phyloP scores from a whole-genome alignment of 2,113 vertebrate genomes.

The Donacobius atricapilla region DNA sequence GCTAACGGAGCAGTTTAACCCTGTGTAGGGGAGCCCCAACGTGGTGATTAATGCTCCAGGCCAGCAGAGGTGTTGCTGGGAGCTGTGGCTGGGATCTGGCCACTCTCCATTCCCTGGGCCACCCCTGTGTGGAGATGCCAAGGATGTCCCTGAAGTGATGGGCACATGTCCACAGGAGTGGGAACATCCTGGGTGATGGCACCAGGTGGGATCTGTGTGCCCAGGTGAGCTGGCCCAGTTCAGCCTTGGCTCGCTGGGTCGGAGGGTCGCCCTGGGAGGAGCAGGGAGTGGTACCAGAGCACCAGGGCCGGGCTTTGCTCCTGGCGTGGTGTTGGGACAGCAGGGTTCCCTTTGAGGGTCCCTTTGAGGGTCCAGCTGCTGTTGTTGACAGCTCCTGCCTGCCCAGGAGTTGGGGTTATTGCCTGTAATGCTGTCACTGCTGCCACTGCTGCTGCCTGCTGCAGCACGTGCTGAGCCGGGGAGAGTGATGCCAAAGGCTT shows the following conservation, averaged over 20 bases:
- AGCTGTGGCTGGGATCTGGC: background rate
- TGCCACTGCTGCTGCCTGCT: background rate
- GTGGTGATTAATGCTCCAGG: accelerated
- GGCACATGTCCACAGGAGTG: accelerated
- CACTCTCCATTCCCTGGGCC: background rate
- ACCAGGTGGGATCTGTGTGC: background rate
- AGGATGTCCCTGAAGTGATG: accelerated
- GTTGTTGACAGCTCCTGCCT: too few species aligned
- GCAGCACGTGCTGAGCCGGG: accelerated
- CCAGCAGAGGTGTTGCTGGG: accelerated
- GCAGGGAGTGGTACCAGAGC: accelerated
- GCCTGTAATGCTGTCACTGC: background rate
- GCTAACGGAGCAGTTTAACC: background rate
- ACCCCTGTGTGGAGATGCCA: accelerated
- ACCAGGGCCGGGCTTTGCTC: background rate
- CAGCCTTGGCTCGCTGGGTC: background rate
- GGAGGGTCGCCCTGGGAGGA: background rate
- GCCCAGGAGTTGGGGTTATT: too few species aligned
- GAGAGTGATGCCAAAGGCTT: background rate
- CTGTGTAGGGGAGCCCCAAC: background rate
- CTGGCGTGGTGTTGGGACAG: accelerated
- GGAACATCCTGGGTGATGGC: background rate
- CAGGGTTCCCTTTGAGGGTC: too few species aligned
- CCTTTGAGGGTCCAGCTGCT: background rate
- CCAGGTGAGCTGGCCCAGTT: background rate